Percentiles rank a stretch among this genome's conserved stretches.
These are phyloP conservation scores for Acridotheres tristis DNA, from an alignment of 2,797 vertebrate species.

Conservation along the genomic window DNA sequence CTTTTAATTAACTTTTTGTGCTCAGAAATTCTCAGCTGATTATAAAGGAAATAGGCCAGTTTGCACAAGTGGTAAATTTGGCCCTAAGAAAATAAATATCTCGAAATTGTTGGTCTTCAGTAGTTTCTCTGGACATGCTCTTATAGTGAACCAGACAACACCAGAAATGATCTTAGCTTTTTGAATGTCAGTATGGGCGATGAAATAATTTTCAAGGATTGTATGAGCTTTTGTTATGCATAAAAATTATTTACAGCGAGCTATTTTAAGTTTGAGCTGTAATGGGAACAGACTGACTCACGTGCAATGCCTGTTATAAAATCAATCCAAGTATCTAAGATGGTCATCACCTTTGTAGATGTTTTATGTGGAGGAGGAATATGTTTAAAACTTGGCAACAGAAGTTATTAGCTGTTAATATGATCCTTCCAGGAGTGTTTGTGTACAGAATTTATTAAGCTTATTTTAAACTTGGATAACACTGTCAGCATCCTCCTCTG, in stretches of 20 bases:
- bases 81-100: neutral
- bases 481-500: neutral
- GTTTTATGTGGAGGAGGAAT: conserved; percentile 32
- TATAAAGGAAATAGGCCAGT: neutral
- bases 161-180: neutral
- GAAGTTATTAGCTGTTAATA: conserved; percentile 11
- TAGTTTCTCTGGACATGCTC: neutral
- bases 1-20: neutral
- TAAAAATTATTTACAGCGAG: conserved; percentile 60
- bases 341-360: conserved; percentile 54
- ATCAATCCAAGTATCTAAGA: conserved; percentile 18
- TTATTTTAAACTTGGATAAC: neutral
- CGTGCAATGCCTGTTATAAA: conserved; percentile 20
- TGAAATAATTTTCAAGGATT: conserved; percentile 33
- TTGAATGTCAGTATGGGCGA: conserved; percentile 5
- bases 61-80: neutral
- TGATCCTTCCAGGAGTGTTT: conserved; percentile 29
- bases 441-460: conserved; percentile 12
- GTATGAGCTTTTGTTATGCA: conserved; percentile 7
- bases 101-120: neutral
- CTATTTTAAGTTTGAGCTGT: conserved; percentile 57
- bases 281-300: conserved; percentile 51
- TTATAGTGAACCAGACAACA: neutral
- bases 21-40: neutral
- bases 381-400: conserved; percentile 19